Evolutionary conservation across 2,888 invertebrate species (phyloP).

Genomic region (Xylota segnis): DNA sequence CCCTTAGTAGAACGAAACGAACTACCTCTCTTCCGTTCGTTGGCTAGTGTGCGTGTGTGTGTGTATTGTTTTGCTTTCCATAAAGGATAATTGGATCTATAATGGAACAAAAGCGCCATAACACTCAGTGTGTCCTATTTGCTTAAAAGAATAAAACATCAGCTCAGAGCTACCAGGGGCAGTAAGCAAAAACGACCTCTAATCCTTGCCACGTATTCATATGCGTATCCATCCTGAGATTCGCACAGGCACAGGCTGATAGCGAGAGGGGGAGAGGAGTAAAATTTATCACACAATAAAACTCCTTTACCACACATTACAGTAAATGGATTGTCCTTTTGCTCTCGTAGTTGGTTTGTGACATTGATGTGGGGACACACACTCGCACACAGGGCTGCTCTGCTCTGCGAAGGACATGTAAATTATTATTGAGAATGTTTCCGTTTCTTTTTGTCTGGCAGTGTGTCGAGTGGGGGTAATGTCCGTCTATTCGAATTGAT

Average conservation of each 20-base stretch:
- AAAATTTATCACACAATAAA: conserved; percentile 76
- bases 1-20: conserved; percentile 7
- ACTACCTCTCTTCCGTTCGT: neutral
- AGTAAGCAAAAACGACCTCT: conserved; percentile 65
- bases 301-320: conserved; percentile 77
- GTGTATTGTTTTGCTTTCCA: conserved; percentile 47
- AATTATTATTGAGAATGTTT: conserved; percentile 76
- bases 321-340: conserved; percentile 75
- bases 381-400: conserved; percentile 35
- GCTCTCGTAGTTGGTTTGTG: conserved; percentile 58
- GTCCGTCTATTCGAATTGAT: conserved; percentile 61
- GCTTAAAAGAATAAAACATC: conserved; percentile 66
- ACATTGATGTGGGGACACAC: conserved; percentile 47
- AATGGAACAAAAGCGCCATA: conserved; percentile 63
- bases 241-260: conserved; percentile 9
- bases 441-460: conserved; percentile 58
- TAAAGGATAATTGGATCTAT: conserved; percentile 73
- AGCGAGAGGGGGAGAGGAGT: conserved; percentile 41
- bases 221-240: conserved; percentile 49
- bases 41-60: neutral
- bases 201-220: conserved; percentile 71
- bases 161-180: conserved; percentile 28
- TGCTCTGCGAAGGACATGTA: conserved; percentile 69
- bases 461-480: conserved; percentile 30
- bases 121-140: conserved; percentile 71